A percentile compares a stretch with the other conserved stretches of the same genome.
Conservation (phyloP, 2,888 invertebrate genomes). For the Microctonus aethiopoides region DNA sequence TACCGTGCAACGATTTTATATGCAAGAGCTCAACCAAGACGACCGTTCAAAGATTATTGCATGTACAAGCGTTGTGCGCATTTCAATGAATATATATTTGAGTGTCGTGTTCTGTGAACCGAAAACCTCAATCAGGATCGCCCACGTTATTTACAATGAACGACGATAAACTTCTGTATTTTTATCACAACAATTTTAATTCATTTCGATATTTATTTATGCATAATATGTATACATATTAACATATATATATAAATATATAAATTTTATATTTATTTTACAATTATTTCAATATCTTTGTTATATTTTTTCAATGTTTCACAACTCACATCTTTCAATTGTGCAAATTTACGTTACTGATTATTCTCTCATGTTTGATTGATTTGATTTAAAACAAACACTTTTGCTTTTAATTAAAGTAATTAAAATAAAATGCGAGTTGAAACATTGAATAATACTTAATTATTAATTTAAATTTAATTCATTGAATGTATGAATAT, state of each 20-base stretch:
- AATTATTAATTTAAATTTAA: not conserved
- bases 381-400: not conserved
- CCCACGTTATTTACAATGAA: not conserved
- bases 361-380: too few species aligned
- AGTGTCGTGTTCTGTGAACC: not conserved
- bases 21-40: not conserved
- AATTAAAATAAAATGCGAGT: too few species aligned
- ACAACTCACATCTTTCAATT: too few species aligned
- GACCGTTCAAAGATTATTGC: slow-evolving; percentile 23
- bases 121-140: not conserved
- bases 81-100: not conserved
- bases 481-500: not conserved
- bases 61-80: slow-evolving; percentile 17
- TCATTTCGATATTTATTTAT: slow-evolving; percentile 7
- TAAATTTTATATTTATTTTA: slow-evolving; percentile 7
- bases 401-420: not conserved
- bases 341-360: not conserved
- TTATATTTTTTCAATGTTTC: too few species aligned
- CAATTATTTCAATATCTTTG: not conserved
- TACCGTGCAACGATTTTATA: not conserved
- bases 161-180: not conserved
- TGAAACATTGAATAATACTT: too few species aligned
- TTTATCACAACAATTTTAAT: not conserved
- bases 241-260: too few species aligned
- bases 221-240: too few species aligned